A percentile compares a stretch with the other conserved stretches of the same genome.
Evolutionary conservation across 1,140 invertebrate species (phyloP).

Genomic region (Stegodyphus dumicola): DNA sequence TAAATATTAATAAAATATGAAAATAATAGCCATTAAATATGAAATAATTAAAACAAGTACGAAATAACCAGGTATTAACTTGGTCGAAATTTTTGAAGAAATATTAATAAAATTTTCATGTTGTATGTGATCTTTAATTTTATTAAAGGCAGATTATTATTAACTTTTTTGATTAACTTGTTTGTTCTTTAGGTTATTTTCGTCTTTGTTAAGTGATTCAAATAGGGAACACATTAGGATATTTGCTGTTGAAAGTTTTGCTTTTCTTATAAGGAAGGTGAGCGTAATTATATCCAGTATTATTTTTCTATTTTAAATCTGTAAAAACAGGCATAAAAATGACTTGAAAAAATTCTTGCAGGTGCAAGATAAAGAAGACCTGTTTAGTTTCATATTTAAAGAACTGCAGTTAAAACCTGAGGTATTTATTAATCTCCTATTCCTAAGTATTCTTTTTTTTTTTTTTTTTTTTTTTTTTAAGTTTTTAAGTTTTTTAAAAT

Average conservation of each 20-base stretch:
- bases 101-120: no score
- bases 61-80: no score
- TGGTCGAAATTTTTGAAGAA: no score
- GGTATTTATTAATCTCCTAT: constrained; percentile 63
- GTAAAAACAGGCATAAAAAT: not conserved
- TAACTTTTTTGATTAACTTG: constrained; percentile 4
- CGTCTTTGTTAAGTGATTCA: constrained; percentile 79
- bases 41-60: no score
- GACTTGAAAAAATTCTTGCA: not conserved
- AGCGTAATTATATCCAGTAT: constrained; percentile 20
- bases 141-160: no score
- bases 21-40: no score
- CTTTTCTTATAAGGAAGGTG: constrained; percentile 87
- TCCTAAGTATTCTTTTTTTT: not conserved
- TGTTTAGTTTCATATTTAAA: constrained; percentile 79
- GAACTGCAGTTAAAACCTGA: constrained; percentile 76
- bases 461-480: no score
- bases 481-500: no score
- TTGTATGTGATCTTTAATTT: no score
- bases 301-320: not conserved
- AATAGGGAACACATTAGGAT: constrained; percentile 84
- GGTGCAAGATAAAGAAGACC: constrained; percentile 76
- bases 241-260: constrained; percentile 95
- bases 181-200: constrained; percentile 72
- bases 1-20: no score